A percentile compares a stretch with the other conserved stretches of the same genome.
Evolutionary conservation across 2,888 invertebrate species (phyloP).

Genomic region (Cephus pygmeus): DNA sequence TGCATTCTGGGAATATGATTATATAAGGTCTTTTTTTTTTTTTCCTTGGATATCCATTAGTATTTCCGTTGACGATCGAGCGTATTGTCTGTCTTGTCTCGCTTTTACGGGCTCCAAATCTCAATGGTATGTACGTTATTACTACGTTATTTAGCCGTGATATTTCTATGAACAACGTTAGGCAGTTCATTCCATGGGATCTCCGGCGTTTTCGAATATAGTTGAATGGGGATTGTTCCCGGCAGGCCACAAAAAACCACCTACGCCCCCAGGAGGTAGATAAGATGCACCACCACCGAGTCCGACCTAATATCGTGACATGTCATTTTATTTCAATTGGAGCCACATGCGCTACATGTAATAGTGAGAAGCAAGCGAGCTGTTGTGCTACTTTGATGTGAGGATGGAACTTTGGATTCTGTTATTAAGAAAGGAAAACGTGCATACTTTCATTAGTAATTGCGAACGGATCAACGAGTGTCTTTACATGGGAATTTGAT

Average conservation of each 20-base stretch:
- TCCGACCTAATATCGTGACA: slow-evolving; percentile 49
- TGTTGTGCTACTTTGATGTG: neutral
- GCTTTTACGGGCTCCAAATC: slow-evolving; percentile 37
- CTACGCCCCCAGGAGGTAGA: slow-evolving; percentile 60
- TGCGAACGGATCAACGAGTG: too few relatives aligned
- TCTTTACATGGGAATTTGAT: too few relatives aligned
- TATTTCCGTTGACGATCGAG: neutral
- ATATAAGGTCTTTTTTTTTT: neutral
- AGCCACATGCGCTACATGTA: neutral
- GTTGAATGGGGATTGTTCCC: slow-evolving; percentile 61
- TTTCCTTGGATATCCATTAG: neutral
- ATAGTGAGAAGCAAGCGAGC: neutral
- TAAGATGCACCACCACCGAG: slow-evolving; percentile 61
- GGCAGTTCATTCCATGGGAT: slow-evolving; percentile 58
- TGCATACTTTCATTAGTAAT: too few relatives aligned
- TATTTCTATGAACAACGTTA: slow-evolving; percentile 2
- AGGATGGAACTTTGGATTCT: neutral
- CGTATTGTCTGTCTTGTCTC: neutral
- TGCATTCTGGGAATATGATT: neutral
- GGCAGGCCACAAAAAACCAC: slow-evolving; percentile 60
- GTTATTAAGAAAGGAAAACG: too few relatives aligned
- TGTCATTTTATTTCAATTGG: neutral
- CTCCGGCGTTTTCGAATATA: slow-evolving; percentile 60
- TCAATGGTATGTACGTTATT: slow-evolving; percentile 20
- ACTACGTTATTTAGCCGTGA: neutral